These are phyloP conservation scores for Drosophila burlai DNA, from an alignment of 1,140 invertebrate species.

Conservation along the genomic window DNA sequence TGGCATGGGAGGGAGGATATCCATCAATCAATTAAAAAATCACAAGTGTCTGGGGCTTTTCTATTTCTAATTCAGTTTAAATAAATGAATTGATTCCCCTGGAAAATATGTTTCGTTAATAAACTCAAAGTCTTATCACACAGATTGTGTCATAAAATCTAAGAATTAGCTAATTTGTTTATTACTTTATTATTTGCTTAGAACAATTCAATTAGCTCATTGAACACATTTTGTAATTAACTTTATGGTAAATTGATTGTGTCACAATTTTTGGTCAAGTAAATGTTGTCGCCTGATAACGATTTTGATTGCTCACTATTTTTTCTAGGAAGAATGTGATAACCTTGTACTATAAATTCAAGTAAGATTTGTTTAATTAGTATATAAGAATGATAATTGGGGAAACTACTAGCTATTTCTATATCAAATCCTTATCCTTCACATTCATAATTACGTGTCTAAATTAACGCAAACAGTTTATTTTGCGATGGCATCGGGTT, in stretches of 20 bases:
- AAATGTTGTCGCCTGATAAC: conserved; percentile 17
- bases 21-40: conserved; percentile 40
- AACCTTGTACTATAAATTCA: background rate
- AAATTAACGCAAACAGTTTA: conserved; percentile 4
- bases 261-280: background rate
- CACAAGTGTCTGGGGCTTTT: background rate
- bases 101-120: background rate
- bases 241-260: conserved; percentile 34
- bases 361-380: background rate
- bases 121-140: background rate
- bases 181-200: conserved; percentile 3
- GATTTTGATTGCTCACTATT: background rate
- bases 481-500: conserved; percentile 13
- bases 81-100: background rate
- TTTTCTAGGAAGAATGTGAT: background rate
- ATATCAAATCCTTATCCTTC: background rate
- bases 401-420: background rate
- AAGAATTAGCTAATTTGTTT: background rate
- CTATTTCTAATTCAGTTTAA: background rate
- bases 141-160: background rate
- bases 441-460: conserved; percentile 28
- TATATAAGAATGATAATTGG: background rate
- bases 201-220: background rate
- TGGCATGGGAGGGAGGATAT: background rate
- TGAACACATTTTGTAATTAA: conserved; percentile 17